These are phyloP conservation scores for Glyphotaelius pellucidus DNA, from an alignment of 2,888 invertebrate species.

Conservation along the genomic window DNA sequence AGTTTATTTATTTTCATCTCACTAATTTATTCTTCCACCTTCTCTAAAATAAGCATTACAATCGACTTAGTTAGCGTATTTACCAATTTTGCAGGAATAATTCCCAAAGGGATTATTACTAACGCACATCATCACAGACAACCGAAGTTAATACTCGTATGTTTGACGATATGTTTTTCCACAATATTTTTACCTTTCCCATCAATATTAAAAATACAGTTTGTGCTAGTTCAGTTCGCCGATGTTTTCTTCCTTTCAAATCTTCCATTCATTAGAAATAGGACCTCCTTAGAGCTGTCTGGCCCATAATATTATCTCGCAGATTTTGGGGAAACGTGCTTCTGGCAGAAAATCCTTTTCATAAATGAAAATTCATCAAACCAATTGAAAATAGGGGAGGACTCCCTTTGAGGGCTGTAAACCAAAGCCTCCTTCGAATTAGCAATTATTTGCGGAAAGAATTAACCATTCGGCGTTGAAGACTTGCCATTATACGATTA, in stretches of 20 bases:
- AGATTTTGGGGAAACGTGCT: neutral
- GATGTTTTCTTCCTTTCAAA: neutral
- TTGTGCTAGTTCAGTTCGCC: neutral
- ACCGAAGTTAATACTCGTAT: too few relatives aligned
- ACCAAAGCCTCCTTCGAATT: neutral
- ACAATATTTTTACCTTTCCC: too few relatives aligned
- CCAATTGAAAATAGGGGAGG: neutral
- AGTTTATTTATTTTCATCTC: too few relatives aligned
- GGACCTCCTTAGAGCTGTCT: neutral
- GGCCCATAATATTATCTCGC: neutral
- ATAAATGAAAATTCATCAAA: conserved; percentile 33
- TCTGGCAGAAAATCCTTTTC: conserved; percentile 42
- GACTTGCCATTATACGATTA: neutral
- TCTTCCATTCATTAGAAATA: neutral
- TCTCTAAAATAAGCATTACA: too few relatives aligned
- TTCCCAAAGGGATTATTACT: too few relatives aligned
- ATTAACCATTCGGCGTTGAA: neutral
- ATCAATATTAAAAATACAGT: neutral
- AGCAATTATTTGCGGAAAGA: neutral
- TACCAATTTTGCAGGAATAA: too few relatives aligned
- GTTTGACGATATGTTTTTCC: too few relatives aligned
- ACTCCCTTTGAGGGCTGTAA: neutral
- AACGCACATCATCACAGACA: too few relatives aligned
- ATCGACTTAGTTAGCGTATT: too few relatives aligned
- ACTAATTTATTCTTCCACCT: too few relatives aligned